phyloP scores from a whole-genome alignment of 2,888 invertebrate genomes.

The Cephus rjabovi region DNA sequence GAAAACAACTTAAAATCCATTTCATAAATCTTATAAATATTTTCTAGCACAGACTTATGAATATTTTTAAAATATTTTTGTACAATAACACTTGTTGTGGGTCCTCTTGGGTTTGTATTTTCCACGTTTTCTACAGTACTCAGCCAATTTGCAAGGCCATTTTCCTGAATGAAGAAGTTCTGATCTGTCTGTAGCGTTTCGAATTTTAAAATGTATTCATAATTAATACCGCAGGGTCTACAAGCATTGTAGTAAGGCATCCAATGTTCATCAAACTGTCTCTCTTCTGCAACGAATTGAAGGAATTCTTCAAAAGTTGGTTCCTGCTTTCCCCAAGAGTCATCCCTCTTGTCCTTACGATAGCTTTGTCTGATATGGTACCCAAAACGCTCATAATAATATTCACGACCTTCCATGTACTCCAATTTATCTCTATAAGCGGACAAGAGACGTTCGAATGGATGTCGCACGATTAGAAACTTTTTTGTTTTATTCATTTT shows the following conservation, averaged over 20 bases:
- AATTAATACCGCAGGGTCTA: constrained; percentile 67
- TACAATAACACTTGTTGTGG: constrained; percentile 48
- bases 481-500: constrained; percentile 42
- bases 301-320: constrained; percentile 68
- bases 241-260: constrained; percentile 65
- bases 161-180: constrained; percentile 52
- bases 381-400: constrained; percentile 58
- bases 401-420: constrained; percentile 50
- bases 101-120: constrained; percentile 51
- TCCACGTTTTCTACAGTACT: constrained; percentile 32
- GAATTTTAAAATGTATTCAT: constrained; percentile 68
- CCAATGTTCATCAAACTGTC: constrained; percentile 68
- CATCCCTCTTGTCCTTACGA: constrained; percentile 33
- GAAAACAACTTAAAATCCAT: constrained; percentile 66
- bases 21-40: constrained; percentile 61
- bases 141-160: constrained; percentile 42
- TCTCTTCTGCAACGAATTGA: constrained; percentile 61
- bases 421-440: constrained; percentile 70
- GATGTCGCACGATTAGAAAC: constrained; percentile 68
- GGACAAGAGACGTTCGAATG: constrained; percentile 69
- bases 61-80: constrained; percentile 54
- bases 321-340: constrained; percentile 34
- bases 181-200: constrained; percentile 67
- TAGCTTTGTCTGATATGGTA: constrained; percentile 55
- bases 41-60: constrained; percentile 44